Percentiles rank a stretch among this genome's conserved stretches.
These are phyloP conservation scores for Agrotis clavis DNA, from an alignment of 2,888 invertebrate genomes.

Conservation along the genomic window DNA sequence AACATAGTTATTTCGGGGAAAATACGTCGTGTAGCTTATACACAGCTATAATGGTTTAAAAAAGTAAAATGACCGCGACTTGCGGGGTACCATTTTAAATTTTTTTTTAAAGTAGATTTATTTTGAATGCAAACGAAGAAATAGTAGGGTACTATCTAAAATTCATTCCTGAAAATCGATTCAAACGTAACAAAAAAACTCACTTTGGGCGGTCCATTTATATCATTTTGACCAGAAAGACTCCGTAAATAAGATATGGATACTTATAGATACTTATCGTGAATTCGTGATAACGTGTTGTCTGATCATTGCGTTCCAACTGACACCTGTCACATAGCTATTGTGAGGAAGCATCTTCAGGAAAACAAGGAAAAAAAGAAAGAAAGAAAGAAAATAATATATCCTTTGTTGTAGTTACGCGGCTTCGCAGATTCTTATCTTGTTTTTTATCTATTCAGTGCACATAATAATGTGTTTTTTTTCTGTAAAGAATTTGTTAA, in stretches of 20 bases:
- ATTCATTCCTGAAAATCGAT: too few relatives aligned
- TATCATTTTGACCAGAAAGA: background rate
- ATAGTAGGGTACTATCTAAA: too few relatives aligned
- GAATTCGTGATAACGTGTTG: slow-evolving; percentile 39
- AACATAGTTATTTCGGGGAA: background rate
- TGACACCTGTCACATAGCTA: slow-evolving; percentile 55
- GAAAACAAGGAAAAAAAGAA: slow-evolving; percentile 47
- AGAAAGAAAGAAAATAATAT: slow-evolving; percentile 31
- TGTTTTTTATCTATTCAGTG: slow-evolving; percentile 43
- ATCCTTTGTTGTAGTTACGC: slow-evolving; percentile 44
- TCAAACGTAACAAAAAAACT: too few relatives aligned
- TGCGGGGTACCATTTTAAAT: too few relatives aligned
- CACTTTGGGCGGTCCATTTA: too few relatives aligned
- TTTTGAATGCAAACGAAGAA: too few relatives aligned
- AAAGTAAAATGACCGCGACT: too few relatives aligned
- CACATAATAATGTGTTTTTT: slow-evolving; percentile 9
- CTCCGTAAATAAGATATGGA: slow-evolving; percentile 46
- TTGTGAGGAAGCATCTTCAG: slow-evolving; percentile 50
- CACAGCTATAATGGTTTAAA: too few relatives aligned
- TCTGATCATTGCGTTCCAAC: slow-evolving; percentile 36
- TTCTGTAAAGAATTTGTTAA: background rate
- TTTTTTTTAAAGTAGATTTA: too few relatives aligned
- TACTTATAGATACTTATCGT: slow-evolving; percentile 49
- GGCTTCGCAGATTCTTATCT: slow-evolving; percentile 38
- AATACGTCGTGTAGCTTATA: too few relatives aligned